These are phyloP conservation scores for Kryphioiulus occultus DNA, from an alignment of 2,888 invertebrate species.

Conservation along the genomic window DNA sequence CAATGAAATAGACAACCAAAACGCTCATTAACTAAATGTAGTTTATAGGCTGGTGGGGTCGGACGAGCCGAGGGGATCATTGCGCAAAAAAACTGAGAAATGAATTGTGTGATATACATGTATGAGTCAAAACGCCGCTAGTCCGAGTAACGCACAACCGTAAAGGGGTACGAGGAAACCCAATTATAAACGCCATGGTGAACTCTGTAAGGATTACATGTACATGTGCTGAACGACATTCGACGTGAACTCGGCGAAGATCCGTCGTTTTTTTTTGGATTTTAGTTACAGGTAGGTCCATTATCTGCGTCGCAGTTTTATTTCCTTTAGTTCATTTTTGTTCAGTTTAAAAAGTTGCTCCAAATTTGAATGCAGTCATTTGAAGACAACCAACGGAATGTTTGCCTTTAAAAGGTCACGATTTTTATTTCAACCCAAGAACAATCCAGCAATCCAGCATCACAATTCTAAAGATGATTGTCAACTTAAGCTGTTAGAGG, in stretches of 20 bases:
- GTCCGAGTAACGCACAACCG: no score
- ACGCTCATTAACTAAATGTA: constrained; percentile 5
- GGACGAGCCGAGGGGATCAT: neutral
- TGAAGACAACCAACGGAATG: no score
- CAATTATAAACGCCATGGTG: neutral
- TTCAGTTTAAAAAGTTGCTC: no score
- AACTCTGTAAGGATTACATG: neutral
- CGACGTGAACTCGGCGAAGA: neutral
- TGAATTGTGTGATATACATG: neutral
- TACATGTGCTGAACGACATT: neutral
- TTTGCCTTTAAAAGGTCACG: no score
- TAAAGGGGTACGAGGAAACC: neutral
- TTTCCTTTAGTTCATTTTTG: no score
- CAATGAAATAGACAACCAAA: neutral
- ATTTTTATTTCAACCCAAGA: no score
- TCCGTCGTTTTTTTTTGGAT: neutral
- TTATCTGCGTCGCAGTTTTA: neutral
- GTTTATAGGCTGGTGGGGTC: constrained; percentile 5
- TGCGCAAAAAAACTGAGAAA: neutral
- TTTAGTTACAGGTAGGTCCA: neutral
- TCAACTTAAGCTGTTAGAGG: no score
- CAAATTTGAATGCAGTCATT: no score
- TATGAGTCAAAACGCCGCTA: neutral
- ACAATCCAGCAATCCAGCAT: no score
- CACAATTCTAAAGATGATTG: no score